Base-by-base conservation (phyloP, 2,888 invertebrate genomes). In the Caenorhabditis plicata region DNA sequence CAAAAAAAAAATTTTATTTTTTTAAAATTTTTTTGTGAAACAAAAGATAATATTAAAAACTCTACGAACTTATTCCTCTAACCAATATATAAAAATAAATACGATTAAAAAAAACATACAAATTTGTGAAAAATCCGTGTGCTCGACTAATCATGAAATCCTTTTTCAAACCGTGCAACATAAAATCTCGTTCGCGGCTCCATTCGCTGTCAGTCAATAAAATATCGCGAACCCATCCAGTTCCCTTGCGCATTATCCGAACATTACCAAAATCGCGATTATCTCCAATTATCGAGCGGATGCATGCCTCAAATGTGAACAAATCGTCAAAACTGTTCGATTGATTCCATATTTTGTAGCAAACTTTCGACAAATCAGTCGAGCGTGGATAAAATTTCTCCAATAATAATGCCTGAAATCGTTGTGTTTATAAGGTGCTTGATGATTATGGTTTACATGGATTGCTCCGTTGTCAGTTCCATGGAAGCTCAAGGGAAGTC, bases 181-280 rank as follows among this genome's bases (percentile, higher is more conserved):
- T 68, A 40, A 75, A 77, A 54, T 75, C 76, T 20, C 49, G 32
- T n/a, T 62, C 52, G 3, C 54, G 56, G 41, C 41, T 55, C 67
- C 73, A 77, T 40, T 46, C 33, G 19, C 55, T 61, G 17, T 56
- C 56, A 3, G 75, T 73, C 27, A 73, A 47, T 75, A 74, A 75
- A 3, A 66, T 64, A 43, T 75, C 76, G 26, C 75, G 48, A 5
- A 68, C 55, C 74, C 74, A 77, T 17, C 53, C 71, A 0, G 44
- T 42, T 11, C 68, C 72, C n/a, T 57, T 46, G 17, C 22, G 15
- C 8, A 33, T 29, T 29, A 29, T 29, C 11, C 29, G 8, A 8
- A 4, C n/a, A 32, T 48, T 43, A 22, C 39, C 41, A 38, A 72
- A 42, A 17, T 46, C 25, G 3, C 44, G 38, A 33, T 44, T 35